phyloP scores from a whole-genome alignment of 2,888 invertebrate genomes.

The Lymantria dispar region DNA sequence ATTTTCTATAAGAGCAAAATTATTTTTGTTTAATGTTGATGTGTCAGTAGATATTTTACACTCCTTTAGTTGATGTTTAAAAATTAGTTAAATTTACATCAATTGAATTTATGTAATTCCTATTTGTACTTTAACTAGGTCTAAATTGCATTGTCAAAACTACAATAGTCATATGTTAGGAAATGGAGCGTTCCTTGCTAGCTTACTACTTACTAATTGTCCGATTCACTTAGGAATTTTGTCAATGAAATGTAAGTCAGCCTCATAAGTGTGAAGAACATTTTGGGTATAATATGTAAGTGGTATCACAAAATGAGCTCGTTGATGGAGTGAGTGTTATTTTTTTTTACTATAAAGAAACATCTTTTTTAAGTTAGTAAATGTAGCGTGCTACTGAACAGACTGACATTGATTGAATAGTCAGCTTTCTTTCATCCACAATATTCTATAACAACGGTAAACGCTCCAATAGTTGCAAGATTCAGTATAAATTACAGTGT shows the following conservation, averaged over 20 bases:
- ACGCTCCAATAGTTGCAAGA: slow-evolving; percentile 74
- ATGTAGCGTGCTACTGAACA: slow-evolving; percentile 75
- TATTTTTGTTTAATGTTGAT: slow-evolving; percentile 67
- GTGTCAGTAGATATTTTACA: slow-evolving; percentile 76
- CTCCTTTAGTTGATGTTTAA: slow-evolving; percentile 72
- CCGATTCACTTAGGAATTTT: slow-evolving; percentile 65
- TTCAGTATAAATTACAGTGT: slow-evolving; percentile 81
- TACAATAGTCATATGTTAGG: slow-evolving; percentile 79
- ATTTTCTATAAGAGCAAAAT: slow-evolving; percentile 74
- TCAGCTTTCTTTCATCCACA: slow-evolving; percentile 83
- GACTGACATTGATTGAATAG: slow-evolving; percentile 72
- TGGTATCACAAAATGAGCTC: slow-evolving; percentile 76
- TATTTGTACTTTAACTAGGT: slow-evolving; percentile 82
- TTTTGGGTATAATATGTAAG: slow-evolving; percentile 75
- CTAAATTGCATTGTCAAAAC: slow-evolving; percentile 79
- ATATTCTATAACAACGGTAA: slow-evolving; percentile 69
- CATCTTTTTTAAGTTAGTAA: slow-evolving; percentile 73
- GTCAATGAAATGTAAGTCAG: slow-evolving; percentile 73
- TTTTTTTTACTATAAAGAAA: slow-evolving; percentile 72
- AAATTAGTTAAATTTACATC: slow-evolving; percentile 78
- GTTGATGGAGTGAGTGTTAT: slow-evolving; percentile 76
- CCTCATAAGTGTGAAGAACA: slow-evolving; percentile 78
- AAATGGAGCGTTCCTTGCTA: slow-evolving; percentile 75
- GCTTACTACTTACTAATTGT: slow-evolving; percentile 62
- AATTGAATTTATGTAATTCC: slow-evolving; percentile 76